Conservation (phyloP, 2,888 invertebrate species). For the Perdita meconis region DNA sequence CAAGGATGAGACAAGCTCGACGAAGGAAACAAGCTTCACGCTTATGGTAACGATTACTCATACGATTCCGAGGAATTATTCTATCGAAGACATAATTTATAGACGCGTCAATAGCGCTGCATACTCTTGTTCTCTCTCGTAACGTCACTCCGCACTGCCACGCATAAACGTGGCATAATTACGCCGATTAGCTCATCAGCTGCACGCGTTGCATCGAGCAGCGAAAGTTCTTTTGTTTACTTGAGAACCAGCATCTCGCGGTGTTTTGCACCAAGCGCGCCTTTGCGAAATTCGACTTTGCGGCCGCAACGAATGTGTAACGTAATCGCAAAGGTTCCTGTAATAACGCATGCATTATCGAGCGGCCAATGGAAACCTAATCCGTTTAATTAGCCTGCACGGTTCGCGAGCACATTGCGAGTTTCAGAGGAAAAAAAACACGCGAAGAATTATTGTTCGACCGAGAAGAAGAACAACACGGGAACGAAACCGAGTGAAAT, state of each 20-base stretch:
- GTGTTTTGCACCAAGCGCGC: conserved; percentile 70
- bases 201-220: conserved; percentile 68
- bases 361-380: conserved; percentile 25
- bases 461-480: no score
- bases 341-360: conserved; percentile 2
- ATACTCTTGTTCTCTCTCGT: not conserved
- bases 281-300: conserved; percentile 68
- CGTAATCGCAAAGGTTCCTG: not conserved
- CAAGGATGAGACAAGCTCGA: not conserved
- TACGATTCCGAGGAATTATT: conserved; percentile 27
- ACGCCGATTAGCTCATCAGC: conserved; percentile 53
- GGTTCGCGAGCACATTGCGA: not conserved
- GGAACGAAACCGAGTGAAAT: conserved; percentile 7
- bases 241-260: conserved; percentile 75
- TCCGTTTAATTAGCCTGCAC: conserved; percentile 27
- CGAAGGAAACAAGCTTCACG: conserved; percentile 5
- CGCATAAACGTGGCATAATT: conserved; percentile 27
- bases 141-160: conserved; percentile 36
- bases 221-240: conserved; percentile 81
- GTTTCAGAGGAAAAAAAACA: no score
- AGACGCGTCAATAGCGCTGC: conserved; percentile 12
- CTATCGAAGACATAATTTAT: conserved; percentile 32
- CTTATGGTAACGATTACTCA: conserved; percentile 7
- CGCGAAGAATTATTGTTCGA: no score
- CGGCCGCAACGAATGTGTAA: conserved; percentile 27